Evolutionary conservation across 2,888 invertebrate species (phyloP).

Genomic region (Drosophila niveifrons): DNA sequence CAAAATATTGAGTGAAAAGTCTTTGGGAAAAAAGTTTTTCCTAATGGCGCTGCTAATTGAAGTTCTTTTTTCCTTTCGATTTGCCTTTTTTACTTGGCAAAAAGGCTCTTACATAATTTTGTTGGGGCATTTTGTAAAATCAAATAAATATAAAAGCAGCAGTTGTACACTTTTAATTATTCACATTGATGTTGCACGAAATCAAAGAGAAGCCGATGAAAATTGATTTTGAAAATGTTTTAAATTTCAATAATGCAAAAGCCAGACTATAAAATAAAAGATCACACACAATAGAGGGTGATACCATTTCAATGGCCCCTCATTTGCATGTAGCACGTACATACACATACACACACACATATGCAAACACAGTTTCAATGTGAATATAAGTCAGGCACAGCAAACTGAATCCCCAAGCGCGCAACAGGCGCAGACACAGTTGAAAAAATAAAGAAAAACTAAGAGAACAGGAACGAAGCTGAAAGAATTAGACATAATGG

Average conservation of each 20-base stretch:
- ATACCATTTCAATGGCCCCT: slow-evolving; percentile 48
- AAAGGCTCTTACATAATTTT: neutral
- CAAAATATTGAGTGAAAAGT: slow-evolving; percentile 17
- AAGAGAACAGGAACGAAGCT: slow-evolving; percentile 2
- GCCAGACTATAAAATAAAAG: slow-evolving; percentile 39
- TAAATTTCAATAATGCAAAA: slow-evolving; percentile 39
- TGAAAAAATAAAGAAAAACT: neutral
- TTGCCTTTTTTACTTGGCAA: neutral
- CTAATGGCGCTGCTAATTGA: slow-evolving; percentile 6
- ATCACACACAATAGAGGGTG: slow-evolving; percentile 48
- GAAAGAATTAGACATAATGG: slow-evolving; percentile 54
- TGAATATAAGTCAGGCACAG: slow-evolving; percentile 24
- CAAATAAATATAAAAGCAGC: neutral
- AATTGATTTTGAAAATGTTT: slow-evolving; percentile 42
- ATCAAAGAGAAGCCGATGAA: slow-evolving; percentile 12
- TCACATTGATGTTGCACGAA: slow-evolving; percentile 11
- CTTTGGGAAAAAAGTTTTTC: neutral
- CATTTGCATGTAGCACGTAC: slow-evolving; percentile 55
- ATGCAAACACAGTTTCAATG: neutral
- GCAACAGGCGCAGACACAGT: slow-evolving; percentile 46
- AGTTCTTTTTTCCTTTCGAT: neutral
- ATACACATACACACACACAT: neutral
- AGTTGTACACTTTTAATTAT: slow-evolving; percentile 42
- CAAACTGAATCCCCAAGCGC: slow-evolving; percentile 47
- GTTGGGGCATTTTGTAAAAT: neutral